These are phyloP conservation scores for Nephrotoma appendiculata DNA, from an alignment of 2,888 invertebrate genomes.

Conservation along the genomic window DNA sequence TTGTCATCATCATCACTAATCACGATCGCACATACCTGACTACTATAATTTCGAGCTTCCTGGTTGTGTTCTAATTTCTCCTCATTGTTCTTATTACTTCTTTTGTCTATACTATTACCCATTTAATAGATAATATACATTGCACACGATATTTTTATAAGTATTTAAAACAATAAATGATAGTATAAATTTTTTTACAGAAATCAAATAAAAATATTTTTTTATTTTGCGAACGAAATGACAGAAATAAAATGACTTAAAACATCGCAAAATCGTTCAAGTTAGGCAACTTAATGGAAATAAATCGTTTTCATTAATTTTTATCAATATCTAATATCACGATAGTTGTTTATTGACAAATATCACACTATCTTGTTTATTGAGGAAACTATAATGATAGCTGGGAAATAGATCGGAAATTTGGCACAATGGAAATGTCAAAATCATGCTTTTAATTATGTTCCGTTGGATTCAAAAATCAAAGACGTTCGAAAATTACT, in stretches of 20 bases:
- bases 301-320: not conserved
- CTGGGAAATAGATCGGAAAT: too few species aligned
- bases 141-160: not conserved
- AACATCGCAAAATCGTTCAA: not conserved
- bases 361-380: too few species aligned
- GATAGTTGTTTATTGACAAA: too few species aligned
- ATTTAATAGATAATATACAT: not conserved
- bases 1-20: not conserved
- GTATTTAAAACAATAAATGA: not conserved
- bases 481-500: too few species aligned
- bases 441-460: too few species aligned
- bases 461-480: too few species aligned
- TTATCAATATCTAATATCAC: too few species aligned
- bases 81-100: not conserved
- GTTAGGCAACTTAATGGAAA: not conserved
- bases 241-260: not conserved
- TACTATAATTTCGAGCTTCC: not conserved
- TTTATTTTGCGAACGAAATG: not conserved
- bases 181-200: not conserved
- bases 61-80: not conserved
- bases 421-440: too few species aligned
- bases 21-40: not conserved
- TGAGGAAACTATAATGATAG: too few species aligned
- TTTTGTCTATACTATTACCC: not conserved
- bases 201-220: not conserved